Conservation (phyloP, 2,113 vertebrate species). For the Boleophthalmus pectinirostris region DNA sequence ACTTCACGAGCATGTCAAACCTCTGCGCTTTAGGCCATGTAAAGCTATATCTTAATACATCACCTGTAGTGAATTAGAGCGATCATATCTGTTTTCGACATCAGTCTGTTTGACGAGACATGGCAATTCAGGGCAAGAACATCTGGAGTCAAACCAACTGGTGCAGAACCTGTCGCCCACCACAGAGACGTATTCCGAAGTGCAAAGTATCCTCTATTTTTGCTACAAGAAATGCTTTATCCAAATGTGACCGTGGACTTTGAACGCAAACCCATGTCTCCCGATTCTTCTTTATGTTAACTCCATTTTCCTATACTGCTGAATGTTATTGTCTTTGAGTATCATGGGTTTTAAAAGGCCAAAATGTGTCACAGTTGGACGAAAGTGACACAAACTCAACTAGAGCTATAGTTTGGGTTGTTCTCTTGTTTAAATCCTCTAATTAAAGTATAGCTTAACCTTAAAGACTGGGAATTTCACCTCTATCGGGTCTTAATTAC, state of each 20-base stretch:
- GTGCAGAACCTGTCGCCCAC: background rate
- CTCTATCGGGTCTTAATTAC: too few species aligned
- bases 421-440: too few species aligned
- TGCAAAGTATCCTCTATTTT: background rate
- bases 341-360: background rate
- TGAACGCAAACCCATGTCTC: background rate
- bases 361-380: background rate
- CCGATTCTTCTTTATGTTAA: background rate
- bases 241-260: background rate
- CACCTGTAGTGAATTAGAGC: background rate
- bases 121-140: background rate
- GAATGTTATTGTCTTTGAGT: background rate
- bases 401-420: too few species aligned
- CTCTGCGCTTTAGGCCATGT: conserved; percentile 1
- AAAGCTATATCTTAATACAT: conserved; percentile 5
- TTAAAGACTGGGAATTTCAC: too few species aligned
- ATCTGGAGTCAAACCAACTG: background rate
- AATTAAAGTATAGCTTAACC: too few species aligned
- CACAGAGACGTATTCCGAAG: background rate
- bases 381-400: too few species aligned
- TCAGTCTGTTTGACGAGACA: background rate
- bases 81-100: conserved; percentile 2
- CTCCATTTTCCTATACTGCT: background rate
- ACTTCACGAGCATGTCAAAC: background rate
- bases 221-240: background rate